These are phyloP conservation scores for Archips xylosteana DNA, from an alignment of 2,888 invertebrate genomes.

Conservation along the genomic window DNA sequence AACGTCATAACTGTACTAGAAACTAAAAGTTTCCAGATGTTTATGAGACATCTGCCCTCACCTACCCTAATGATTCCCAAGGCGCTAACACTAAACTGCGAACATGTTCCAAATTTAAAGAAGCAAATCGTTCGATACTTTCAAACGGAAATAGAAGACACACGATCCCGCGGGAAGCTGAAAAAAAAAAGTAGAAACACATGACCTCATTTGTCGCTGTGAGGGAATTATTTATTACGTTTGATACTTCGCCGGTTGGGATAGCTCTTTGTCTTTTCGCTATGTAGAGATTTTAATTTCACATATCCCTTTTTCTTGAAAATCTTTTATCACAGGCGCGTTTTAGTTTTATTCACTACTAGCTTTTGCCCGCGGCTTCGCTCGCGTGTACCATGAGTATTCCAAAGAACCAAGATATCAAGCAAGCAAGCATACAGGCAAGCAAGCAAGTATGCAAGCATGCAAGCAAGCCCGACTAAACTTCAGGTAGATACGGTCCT, in stretches of 20 bases:
- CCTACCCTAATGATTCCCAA: constrained; percentile 77
- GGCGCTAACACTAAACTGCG: constrained; percentile 81
- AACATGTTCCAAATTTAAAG: constrained; percentile 82
- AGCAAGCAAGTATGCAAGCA: too few species aligned
- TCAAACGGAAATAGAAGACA: constrained; percentile 85
- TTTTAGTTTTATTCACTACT: neutral
- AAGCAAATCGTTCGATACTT: constrained; percentile 82
- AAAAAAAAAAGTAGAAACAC: constrained; percentile 84
- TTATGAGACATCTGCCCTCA: constrained; percentile 71
- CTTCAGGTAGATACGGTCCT: too few species aligned
- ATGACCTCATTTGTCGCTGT: constrained; percentile 85
- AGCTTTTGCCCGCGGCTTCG: too few species aligned
- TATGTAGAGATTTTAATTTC: constrained; percentile 71
- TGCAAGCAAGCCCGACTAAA: too few species aligned
- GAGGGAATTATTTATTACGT: constrained; percentile 83
- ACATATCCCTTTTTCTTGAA: constrained; percentile 57
- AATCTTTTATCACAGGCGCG: neutral
- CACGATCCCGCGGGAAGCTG: constrained; percentile 83
- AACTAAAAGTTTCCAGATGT: constrained; percentile 71
- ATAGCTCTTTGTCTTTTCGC: constrained; percentile 69
- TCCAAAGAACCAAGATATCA: too few species aligned
- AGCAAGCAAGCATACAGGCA: too few species aligned
- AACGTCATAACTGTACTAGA: neutral
- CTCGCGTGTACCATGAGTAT: too few species aligned
- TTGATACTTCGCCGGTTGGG: constrained; percentile 76